Evolutionary conservation across 2,888 invertebrate species (phyloP), one percentile per base, ranked within the genome.

Genomic region (Isoperla grammatica): DNA sequence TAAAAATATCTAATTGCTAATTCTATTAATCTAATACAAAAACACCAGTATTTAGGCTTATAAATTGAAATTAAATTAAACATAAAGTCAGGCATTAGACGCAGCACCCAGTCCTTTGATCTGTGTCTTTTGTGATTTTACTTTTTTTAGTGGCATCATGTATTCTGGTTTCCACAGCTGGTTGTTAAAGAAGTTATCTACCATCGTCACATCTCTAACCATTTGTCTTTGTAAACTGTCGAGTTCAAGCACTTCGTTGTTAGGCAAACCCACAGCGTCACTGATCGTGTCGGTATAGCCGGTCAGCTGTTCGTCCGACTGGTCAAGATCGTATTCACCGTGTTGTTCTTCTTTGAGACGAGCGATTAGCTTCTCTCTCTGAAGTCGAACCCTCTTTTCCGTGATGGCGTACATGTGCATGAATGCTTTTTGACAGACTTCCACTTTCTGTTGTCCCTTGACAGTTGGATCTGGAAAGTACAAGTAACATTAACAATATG

Each of bases 141-240:
- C 12, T 13, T 22, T 53, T 22, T 42, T 59, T 54, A 15, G 45
- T 54, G 17, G 59, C 43, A 22, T 75, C 59, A 78, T 78, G 65
- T 78, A 78, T 68, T 80, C 79, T 35, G 79, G 79, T 68, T 79
- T 79, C 80, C 80, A 80, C 50, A 80, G 71, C 66, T 80, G 80
- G 69, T 80, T 78, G 49, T 74, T 74, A 69, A 80, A 80, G 68
- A 80, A 80, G 65, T 77, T 78, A 67, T 78, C 76, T 43, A 80
- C 78, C 66, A 79, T 74, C 54, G 76, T 76, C 49, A 79, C 75
- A 65, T 78, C 78, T 64, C 77, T 71, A 29, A 29, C 29, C 29
- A 29, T 29, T 29, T 29, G 29, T 29, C 8, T 29, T 29, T 29
- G 29, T 29, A 29, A 29, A 29, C 8, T 29, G 67, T 76, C 76